phyloP scores from a whole-genome alignment of 2,888 invertebrate species.

The Drosophila rubida region DNA sequence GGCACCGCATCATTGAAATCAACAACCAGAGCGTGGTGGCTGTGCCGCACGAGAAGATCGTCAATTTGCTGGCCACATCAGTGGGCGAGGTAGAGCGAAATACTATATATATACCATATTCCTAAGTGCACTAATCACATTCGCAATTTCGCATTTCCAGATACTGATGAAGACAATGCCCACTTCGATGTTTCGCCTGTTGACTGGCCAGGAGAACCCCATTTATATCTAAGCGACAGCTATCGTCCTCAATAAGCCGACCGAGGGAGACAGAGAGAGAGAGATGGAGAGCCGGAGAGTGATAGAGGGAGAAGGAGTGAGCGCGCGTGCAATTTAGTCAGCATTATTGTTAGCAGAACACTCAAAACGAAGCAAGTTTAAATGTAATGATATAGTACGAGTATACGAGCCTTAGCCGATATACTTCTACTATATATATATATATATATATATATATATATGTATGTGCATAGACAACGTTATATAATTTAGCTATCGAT shows the following conservation, averaged over 20 bases:
- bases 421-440: slow-evolving; percentile 35
- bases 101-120: neutral
- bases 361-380: slow-evolving; percentile 24
- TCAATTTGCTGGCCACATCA: slow-evolving; percentile 98
- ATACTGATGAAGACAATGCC: slow-evolving; percentile 99
- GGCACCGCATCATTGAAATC: slow-evolving; percentile 99
- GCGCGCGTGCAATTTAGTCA: slow-evolving; percentile 32
- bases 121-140: neutral
- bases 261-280: neutral
- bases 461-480: slow-evolving; percentile 59
- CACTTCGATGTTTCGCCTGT: slow-evolving; percentile 99
- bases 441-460: slow-evolving; percentile 34
- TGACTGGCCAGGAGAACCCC: slow-evolving; percentile 99
- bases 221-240: slow-evolving; percentile 93
- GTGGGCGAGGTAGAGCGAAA: slow-evolving; percentile 97
- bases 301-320: neutral
- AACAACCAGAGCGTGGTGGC: slow-evolving; percentile 99
- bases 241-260: slow-evolving; percentile 7
- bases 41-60: slow-evolving; percentile 99
- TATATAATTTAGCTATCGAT: slow-evolving; percentile 45
- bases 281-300: neutral
- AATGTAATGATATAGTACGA: slow-evolving; percentile 28
- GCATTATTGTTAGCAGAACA: slow-evolving; percentile 52
- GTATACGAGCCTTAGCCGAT: slow-evolving; percentile 51
- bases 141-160: slow-evolving; percentile 86